Base-by-base conservation (phyloP, 2,113 vertebrate species). In the Tursiops truncatus region DNA sequence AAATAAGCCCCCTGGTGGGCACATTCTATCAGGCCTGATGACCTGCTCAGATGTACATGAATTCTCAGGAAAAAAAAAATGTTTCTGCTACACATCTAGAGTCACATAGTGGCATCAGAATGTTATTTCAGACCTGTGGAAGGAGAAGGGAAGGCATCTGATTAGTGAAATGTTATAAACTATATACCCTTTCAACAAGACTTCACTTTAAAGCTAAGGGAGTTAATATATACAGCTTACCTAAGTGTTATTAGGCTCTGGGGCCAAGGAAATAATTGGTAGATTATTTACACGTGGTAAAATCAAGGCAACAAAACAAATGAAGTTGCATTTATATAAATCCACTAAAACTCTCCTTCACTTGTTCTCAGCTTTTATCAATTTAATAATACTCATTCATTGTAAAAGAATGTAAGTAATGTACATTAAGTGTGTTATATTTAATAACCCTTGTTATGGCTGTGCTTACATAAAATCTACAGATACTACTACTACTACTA, bases 221-320 rank as follows among this genome's bases (percentile, higher is more conserved):
- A 79, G 10, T 58, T 89, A 36, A 74, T 89, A 17, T 73, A 58
- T 4, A 70, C 8, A 80, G 18, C 33, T 33, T 20, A 53, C 26
- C 8, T 53, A 86, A 67, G 25, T 73, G 58, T 25, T 92, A 5
- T 70, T 84, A 56, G 13, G 60, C 20, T 89, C 65, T 89, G 3
- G 5, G 28, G 18, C 13, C 4, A 47, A 76, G 25, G 47, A 8
- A 58, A 15, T 65, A 44, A 58, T 47, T 76, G 28, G 17, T 36
- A 80, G 73, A 80, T 83, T 84, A 79, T 92, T 50, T 89, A 71
- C n/a, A 94, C 11, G 15, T 62, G 65, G 80, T 81, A 85, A 97
- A 96, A 77, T 73, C 31, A 44, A 92, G 71, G 21, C 13, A 80
- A 91, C 21, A 38, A 63, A 86, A 84, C 23, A 73, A 83, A 50